phyloP scores from a whole-genome alignment of 2,888 invertebrate species.

The Napeogenes inachia region DNA sequence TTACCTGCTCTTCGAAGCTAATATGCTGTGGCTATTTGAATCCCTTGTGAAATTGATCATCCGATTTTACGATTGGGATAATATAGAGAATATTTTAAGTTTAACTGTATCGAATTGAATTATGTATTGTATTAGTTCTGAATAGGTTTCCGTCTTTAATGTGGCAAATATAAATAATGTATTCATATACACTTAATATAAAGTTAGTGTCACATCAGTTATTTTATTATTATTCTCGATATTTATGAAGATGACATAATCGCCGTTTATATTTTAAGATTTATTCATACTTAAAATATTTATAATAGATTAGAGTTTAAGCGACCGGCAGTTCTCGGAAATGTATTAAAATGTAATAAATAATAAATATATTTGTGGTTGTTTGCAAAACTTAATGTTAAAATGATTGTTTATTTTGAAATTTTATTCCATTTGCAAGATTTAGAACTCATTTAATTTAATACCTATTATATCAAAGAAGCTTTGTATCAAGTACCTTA shows the following conservation, averaged over 20 bases:
- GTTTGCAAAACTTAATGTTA: constrained; percentile 16
- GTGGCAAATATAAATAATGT: constrained; percentile 9
- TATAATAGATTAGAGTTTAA: background rate
- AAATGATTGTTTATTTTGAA: constrained; percentile 17
- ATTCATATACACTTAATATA: background rate
- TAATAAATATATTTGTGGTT: background rate
- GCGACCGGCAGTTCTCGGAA: constrained; percentile 1
- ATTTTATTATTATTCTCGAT: too few species aligned
- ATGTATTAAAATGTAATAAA: background rate
- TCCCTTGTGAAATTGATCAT: constrained; percentile 9
- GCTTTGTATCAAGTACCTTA: background rate
- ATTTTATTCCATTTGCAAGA: background rate
- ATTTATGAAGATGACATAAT: background rate
- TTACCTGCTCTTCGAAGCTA: constrained; percentile 4
- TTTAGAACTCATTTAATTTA: background rate
- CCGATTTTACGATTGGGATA: constrained; percentile 7
- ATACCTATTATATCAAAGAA: background rate
- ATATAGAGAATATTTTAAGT: background rate
- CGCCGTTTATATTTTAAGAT: background rate
- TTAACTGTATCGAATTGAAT: too few species aligned
- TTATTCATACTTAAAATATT: background rate
- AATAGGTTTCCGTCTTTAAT: background rate
- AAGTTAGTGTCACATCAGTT: too few species aligned
- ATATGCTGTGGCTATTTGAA: constrained; percentile 2
- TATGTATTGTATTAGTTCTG: constrained; percentile 11